Conservation (phyloP, 2,113 vertebrate genomes). For the Leiothrix lutea region DNA sequence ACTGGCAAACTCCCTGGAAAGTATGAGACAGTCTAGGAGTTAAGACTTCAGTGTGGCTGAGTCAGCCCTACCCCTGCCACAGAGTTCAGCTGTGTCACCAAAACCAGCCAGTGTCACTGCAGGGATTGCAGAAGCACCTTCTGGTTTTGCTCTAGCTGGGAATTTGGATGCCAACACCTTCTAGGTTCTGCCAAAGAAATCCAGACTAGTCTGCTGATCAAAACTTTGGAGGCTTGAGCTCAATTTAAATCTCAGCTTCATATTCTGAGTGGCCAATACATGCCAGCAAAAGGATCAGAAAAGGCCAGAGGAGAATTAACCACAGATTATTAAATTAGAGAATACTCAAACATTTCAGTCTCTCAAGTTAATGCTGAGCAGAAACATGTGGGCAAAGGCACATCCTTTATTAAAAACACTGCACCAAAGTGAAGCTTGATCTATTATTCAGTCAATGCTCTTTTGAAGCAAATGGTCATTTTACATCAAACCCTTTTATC, state of each 20-base stretch:
- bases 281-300: neutral
- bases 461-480: conserved; percentile 59
- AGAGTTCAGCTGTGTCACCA: neutral
- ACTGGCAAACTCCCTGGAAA: neutral
- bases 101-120: neutral
- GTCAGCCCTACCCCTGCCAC: neutral
- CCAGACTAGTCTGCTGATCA: neutral
- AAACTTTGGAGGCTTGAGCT: neutral
- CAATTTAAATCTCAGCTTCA: neutral
- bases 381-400: neutral
- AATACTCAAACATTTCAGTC: neutral
- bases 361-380: neutral
- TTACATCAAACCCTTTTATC: conserved; percentile 12
- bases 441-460: conserved; percentile 53
- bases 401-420: conserved; percentile 16
- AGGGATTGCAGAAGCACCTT: neutral
- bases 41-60: neutral
- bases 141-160: neutral
- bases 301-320: neutral
- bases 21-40: neutral
- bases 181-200: neutral
- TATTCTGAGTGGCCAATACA: neutral
- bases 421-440: conserved; percentile 40
- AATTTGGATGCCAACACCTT: neutral
- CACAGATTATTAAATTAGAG: neutral